Conservation (phyloP, 2,888 invertebrate genomes). For the Parnassius orleans region DNA sequence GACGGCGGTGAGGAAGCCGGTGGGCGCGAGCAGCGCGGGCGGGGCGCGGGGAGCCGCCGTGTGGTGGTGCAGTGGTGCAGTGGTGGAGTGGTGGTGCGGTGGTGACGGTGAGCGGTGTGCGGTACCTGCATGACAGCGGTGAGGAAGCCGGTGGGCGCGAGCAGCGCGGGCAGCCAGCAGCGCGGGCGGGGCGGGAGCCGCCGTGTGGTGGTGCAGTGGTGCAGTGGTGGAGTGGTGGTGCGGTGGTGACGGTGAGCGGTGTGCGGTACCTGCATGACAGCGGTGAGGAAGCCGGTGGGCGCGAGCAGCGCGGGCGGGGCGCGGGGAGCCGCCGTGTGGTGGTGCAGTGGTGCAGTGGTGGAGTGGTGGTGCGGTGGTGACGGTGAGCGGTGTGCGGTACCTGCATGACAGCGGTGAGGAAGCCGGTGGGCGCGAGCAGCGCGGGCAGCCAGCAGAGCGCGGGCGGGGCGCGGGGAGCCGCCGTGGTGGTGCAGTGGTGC, state of each 20-base stretch:
- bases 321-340: conserved; percentile 34
- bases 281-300: background rate
- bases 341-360: conserved; percentile 93
- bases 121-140: conserved; percentile 92
- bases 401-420: conserved; percentile 94
- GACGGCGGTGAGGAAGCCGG: background rate
- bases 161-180: conserved; percentile 92
- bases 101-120: conserved; percentile 55
- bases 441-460: conserved; percentile 92
- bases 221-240: background rate
- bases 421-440: conserved; percentile 93
- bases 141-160: conserved; percentile 93
- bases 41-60: conserved; percentile 1
- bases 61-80: conserved; percentile 88
- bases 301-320: background rate
- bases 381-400: conserved; percentile 46
- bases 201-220: background rate
- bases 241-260: background rate
- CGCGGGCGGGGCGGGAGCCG: conserved; percentile 82
- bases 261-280: background rate
- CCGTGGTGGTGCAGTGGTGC: background rate
- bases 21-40: background rate
- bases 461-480: conserved; percentile 81
- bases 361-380: conserved; percentile 88
- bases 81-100: conserved; percentile 90